Percentiles rank a stretch among this genome's conserved stretches.
Evolutionary conservation across 2,888 invertebrate genomes (phyloP).

Genomic region (Monopis laevigella): DNA sequence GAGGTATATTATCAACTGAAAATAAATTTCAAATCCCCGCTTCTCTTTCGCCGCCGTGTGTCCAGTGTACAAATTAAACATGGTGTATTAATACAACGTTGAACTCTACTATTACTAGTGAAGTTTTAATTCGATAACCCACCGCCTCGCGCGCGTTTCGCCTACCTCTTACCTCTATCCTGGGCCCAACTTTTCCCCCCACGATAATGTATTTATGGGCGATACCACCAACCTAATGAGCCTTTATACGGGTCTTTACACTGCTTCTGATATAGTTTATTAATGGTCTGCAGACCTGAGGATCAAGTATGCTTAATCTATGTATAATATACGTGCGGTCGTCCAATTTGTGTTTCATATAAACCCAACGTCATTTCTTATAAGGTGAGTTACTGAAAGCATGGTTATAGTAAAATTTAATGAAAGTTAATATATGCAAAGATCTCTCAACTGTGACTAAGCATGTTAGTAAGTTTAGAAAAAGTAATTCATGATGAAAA

Average conservation of each 20-base stretch:
- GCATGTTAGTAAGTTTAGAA: no score
- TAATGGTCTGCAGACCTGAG: background rate
- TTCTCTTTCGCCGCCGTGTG: slow-evolving; percentile 36
- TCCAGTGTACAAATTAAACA: slow-evolving; percentile 63
- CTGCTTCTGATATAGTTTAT: slow-evolving; percentile 13
- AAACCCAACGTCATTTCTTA: no score
- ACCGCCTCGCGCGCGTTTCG: slow-evolving; percentile 26
- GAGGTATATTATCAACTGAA: no score
- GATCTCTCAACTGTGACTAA: no score
- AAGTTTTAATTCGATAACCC: slow-evolving; percentile 64
- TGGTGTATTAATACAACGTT: slow-evolving; percentile 65
- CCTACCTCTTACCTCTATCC: slow-evolving; percentile 17
- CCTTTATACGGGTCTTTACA: slow-evolving; percentile 55
- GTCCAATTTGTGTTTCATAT: no score
- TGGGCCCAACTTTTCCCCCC: slow-evolving; percentile 21
- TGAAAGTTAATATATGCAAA: no score
- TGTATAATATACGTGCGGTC: no score
- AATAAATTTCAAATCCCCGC: no score
- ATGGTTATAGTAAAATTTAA: no score
- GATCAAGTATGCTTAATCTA: background rate
- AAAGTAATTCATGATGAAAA: no score
- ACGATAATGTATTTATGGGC: slow-evolving; percentile 65
- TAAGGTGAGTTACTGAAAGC: no score
- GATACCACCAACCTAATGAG: slow-evolving; percentile 64
- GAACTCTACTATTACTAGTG: slow-evolving; percentile 63